Conservation (phyloP, 2,888 invertebrate species). For the Lepidochrysops patricia region DNA sequence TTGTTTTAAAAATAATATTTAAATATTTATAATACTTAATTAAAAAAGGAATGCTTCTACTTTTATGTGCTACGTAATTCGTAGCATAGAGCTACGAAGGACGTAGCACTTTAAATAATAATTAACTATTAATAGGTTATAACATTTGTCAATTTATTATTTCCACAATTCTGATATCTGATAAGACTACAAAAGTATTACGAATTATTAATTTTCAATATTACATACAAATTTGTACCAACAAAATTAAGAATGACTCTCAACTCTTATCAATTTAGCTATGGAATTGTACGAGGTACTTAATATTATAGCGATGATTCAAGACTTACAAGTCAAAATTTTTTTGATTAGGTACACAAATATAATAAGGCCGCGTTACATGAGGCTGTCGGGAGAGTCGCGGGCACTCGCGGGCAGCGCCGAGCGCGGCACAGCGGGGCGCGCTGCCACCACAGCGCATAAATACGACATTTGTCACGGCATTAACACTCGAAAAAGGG, state of each 20-base stretch:
- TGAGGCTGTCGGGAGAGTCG: not conserved
- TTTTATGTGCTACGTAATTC: not conserved
- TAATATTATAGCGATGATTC: not conserved
- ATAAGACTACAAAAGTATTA: no score
- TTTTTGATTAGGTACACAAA: not conserved
- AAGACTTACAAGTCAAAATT: not conserved
- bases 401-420: not conserved
- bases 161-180: no score
- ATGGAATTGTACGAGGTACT: not conserved
- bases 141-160: no score
- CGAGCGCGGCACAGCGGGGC: conserved; percentile 53
- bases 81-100: not conserved
- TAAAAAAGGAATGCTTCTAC: no score
- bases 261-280: no score
- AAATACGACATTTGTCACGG: conserved; percentile 73
- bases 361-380: not conserved
- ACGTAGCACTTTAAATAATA: not conserved
- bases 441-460: conserved; percentile 56
- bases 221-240: no score
- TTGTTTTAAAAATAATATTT: no score
- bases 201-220: no score
- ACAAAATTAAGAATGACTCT: no score
- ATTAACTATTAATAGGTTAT: no score
- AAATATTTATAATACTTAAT: no score
- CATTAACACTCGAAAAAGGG: conserved; percentile 70